These are phyloP conservation scores for Saccostrea glomerata DNA, from an alignment of 1,140 invertebrate species.

Conservation along the genomic window DNA sequence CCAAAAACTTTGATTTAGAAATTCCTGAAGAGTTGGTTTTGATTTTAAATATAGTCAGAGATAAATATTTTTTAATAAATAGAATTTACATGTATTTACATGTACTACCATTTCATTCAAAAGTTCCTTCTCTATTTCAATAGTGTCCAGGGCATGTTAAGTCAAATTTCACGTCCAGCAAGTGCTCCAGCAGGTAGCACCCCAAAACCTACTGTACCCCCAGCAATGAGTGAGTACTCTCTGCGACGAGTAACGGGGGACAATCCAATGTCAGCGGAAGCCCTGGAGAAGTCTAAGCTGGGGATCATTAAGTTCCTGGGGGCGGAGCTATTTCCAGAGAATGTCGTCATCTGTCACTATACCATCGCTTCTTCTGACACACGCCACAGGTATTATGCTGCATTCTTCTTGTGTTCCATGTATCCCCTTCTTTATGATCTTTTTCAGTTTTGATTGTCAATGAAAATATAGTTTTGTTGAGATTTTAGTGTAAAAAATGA, in stretches of 20 bases:
- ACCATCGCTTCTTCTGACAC: slow-evolving; percentile 93
- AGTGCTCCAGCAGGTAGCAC: slow-evolving; percentile 69
- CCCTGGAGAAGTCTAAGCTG: slow-evolving; percentile 89
- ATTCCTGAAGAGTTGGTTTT: too few relatives aligned
- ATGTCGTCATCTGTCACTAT: slow-evolving; percentile 88
- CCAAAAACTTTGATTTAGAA: too few relatives aligned
- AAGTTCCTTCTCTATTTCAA: too few relatives aligned
- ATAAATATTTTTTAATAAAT: too few relatives aligned
- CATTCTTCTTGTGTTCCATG: too few relatives aligned
- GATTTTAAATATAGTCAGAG: too few relatives aligned
- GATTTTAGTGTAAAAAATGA: too few relatives aligned
- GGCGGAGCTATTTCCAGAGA: slow-evolving; percentile 86
- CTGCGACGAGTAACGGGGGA: slow-evolving; percentile 90
- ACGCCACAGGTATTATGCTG: slow-evolving; percentile 79
- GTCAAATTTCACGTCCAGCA: slow-evolving; percentile 49
- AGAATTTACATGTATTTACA: too few relatives aligned
- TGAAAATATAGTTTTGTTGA: too few relatives aligned
- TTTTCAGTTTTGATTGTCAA: not conserved
- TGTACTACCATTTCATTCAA: too few relatives aligned
- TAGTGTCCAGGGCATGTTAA: slow-evolving; percentile 45
- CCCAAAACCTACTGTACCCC: slow-evolving; percentile 79
- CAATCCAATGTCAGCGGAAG: slow-evolving; percentile 87
- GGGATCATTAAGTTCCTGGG: slow-evolving; percentile 91
- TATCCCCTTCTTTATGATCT: too few relatives aligned
- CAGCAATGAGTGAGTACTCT: slow-evolving; percentile 88